A percentile compares a stretch with the other conserved stretches of the same genome.
Evolutionary conservation across 2,888 invertebrate genomes (phyloP).

Genomic region (Timema podura): DNA sequence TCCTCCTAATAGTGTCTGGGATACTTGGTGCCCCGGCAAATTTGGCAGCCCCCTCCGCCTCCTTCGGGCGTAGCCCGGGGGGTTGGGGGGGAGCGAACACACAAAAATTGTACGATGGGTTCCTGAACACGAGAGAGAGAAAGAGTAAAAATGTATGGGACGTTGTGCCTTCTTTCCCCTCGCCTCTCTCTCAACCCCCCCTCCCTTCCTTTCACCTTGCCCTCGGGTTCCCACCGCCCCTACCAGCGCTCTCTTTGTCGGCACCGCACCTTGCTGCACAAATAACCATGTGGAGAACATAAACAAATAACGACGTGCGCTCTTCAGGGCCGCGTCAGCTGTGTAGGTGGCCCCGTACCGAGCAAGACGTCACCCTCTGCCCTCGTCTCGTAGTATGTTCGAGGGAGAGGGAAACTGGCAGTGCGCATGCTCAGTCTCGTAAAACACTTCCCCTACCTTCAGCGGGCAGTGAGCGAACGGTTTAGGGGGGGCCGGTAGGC

Average conservation of each 20-base stretch:
- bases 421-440: slow-evolving; percentile 26
- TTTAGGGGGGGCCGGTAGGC: not conserved
- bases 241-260: slow-evolving; percentile 35
- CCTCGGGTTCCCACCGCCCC: slow-evolving; percentile 33
- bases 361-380: slow-evolving; percentile 21
- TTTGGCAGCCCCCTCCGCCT: slow-evolving; percentile 6
- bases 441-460: slow-evolving; percentile 21
- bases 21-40: not conserved
- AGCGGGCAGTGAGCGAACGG: not conserved
- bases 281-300: slow-evolving; percentile 48
- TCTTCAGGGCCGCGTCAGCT: slow-evolving; percentile 38
- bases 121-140: not conserved
- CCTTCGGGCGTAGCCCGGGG: not conserved
- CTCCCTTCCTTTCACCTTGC: slow-evolving; percentile 21
- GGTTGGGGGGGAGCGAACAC: not conserved
- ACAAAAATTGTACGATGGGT: slow-evolving; percentile 2
- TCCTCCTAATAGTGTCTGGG: not conserved
- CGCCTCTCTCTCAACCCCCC: slow-evolving; percentile 16
- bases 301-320: slow-evolving; percentile 51
- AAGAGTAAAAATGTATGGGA: slow-evolving; percentile 22
- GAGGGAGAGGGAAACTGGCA: slow-evolving; percentile 16
- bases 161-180: slow-evolving; percentile 20
- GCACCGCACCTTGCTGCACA: slow-evolving; percentile 43
- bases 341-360: slow-evolving; percentile 34
- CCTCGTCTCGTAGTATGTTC: slow-evolving; percentile 33